phyloP scores from a whole-genome alignment of 2,113 vertebrate genomes.

The Manacus vitellinus region DNA sequence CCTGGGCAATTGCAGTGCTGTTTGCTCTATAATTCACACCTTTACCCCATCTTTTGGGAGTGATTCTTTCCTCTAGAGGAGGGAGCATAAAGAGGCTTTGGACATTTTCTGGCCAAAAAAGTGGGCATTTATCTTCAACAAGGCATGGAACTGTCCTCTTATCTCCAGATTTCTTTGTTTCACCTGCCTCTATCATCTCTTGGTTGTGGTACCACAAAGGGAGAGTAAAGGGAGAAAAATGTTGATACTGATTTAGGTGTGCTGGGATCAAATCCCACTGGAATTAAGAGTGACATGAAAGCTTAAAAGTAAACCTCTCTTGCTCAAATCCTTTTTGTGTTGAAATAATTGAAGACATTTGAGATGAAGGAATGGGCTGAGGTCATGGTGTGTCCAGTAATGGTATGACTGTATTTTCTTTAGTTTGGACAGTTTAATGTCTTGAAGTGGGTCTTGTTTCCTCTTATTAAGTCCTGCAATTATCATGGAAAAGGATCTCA shows the following conservation, averaged over 20 bases:
- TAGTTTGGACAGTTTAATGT: conserved; percentile 35
- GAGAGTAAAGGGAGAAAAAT: neutral
- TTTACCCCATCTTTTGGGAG: neutral
- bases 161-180: neutral
- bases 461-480: conserved; percentile 58
- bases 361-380: conserved; percentile 2
- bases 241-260: neutral
- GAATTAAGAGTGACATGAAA: neutral
- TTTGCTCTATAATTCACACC: neutral
- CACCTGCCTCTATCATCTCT: neutral
- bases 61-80: neutral
- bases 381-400: conserved; percentile 20
- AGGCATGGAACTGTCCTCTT: neutral
- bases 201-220: neutral
- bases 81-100: neutral
- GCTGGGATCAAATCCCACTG: neutral
- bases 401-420: neutral
- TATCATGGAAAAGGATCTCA: conserved; percentile 7
- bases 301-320: conserved; percentile 43
- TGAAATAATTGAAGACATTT: conserved; percentile 27
- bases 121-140: neutral
- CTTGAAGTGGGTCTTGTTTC: conserved; percentile 57
- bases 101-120: neutral
- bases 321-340: neutral
- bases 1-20: neutral